phyloP scores from a whole-genome alignment of 2,888 invertebrate genomes.

The Micropterix aruncella region DNA sequence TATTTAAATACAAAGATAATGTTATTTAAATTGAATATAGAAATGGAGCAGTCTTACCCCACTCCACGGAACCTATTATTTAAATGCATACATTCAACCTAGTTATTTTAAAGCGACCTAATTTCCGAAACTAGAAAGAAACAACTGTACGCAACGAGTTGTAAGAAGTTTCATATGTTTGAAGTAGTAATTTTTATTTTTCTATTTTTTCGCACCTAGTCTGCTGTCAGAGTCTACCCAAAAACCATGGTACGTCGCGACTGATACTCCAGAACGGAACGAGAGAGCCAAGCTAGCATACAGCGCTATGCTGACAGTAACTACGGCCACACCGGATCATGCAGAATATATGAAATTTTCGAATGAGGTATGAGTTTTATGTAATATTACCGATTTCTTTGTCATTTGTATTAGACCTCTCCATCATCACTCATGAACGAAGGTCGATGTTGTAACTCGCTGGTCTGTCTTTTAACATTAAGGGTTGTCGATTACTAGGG shows the following conservation, averaged over 20 bases:
- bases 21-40: too few species aligned
- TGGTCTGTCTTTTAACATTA: too few species aligned
- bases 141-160: neutral
- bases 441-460: too few species aligned
- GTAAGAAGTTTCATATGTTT: constrained; percentile 1
- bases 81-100: too few species aligned
- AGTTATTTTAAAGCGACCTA: neutral
- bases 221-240: constrained; percentile 44
- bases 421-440: too few species aligned
- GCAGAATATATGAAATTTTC: constrained; percentile 67
- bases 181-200: constrained; percentile 5
- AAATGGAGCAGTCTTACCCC: too few species aligned
- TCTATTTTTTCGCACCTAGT: too few species aligned
- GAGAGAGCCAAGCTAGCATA: constrained; percentile 73
- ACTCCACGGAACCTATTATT: too few species aligned
- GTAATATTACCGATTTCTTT: too few species aligned
- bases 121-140: neutral
- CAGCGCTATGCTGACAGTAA: constrained; percentile 76
- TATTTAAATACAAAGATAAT: too few species aligned
- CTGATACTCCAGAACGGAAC: constrained; percentile 70
- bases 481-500: too few species aligned
- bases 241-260: constrained; percentile 75
- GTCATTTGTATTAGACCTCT: too few species aligned
- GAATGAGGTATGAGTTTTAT: constrained; percentile 45
- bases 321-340: constrained; percentile 68